Evolutionary conservation across 35 echinoderm and acorn worm species (phyloP).

Genomic region (Acanthaster planci): DNA sequence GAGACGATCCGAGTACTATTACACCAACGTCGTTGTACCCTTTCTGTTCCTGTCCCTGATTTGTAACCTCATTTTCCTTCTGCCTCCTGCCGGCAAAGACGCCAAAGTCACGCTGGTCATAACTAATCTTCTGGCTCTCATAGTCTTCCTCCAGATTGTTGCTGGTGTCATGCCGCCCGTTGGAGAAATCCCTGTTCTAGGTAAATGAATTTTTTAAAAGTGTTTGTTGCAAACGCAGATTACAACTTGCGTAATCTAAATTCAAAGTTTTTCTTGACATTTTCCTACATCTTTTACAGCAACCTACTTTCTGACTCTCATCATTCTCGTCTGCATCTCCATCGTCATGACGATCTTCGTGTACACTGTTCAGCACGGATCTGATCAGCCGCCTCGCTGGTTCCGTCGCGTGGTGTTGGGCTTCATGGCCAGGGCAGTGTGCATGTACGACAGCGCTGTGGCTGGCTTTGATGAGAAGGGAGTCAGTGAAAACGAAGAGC

Average conservation of each 20-base stretch:
- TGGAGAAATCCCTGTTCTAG: not conserved
- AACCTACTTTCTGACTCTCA: not conserved
- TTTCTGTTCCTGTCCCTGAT: slow-evolving; percentile 15
- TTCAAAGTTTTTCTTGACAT: not conserved
- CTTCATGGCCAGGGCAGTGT: no score
- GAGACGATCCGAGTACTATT: no score
- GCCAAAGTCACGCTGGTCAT: slow-evolving; percentile 18
- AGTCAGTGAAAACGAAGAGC: no score
- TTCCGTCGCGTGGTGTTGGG: no score
- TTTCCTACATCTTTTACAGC: not conserved
- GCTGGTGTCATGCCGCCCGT: slow-evolving; percentile 5
- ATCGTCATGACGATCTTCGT: not conserved
- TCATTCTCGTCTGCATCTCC: not conserved
- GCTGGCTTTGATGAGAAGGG: no score
- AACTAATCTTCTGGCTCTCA: slow-evolving; percentile 1
- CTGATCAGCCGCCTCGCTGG: no score
- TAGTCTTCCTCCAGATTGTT: slow-evolving; percentile 1
- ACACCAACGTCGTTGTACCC: slow-evolving; percentile 28
- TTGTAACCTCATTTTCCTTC: slow-evolving; percentile 28
- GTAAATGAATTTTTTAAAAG: not conserved
- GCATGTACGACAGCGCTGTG: no score
- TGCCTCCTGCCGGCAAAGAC: slow-evolving; percentile 15
- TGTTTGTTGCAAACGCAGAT: not conserved
- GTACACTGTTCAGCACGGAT: not conserved
- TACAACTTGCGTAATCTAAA: not conserved